Base-by-base conservation (phyloP, 1,140 invertebrate genomes). In the Pseudachorutes palmiensis region DNA sequence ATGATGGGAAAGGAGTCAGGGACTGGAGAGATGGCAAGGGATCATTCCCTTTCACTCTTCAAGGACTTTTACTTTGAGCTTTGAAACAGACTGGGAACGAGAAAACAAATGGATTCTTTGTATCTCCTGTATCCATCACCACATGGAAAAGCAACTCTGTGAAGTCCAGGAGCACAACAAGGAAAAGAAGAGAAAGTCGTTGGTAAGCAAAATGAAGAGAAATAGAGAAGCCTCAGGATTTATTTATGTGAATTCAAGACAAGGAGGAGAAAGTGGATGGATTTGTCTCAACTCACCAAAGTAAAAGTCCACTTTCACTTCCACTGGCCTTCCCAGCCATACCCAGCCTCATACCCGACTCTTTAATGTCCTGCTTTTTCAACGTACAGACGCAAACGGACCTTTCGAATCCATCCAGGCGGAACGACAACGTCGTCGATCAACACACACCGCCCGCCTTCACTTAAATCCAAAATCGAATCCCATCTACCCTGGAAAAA, bases 161-260 rank as follows among this genome's bases (percentile, higher is more conserved):
- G 19, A 45, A 45, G 36, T 19, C 36, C 36, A 45, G 9, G 36
- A 14, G 9, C 51, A 24, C 9, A 55, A 55, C 24, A 16, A 14
- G 51, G 51, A 26, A 14, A 55, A 55, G 51, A 26, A 19, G 51
- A 5, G 19, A 19, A 26, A 55, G 12, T 22, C 24, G 9, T 55
- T 26, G 12, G 51, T 22, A 19, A 55, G 24, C 9, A 55, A 55
- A 55, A 55, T 55, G 51, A 55, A 55, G 51, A 55, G 51, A 55
- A 55, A 24, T 55, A 55, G 51, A 26, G 51, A 55, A 55, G 24
- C 51, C 51, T 55, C 51, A 55, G 51, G 51, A 55, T 55, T 55
- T 55, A 55, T 55, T 55, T 55, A 55, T 55, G 51, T 24, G 51
- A 5, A 55, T 55, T 16, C 5, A 22, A 55, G 51, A 55, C 51